Conservation (phyloP, 2,113 vertebrate genomes). For the Loxodonta africana region DNA sequence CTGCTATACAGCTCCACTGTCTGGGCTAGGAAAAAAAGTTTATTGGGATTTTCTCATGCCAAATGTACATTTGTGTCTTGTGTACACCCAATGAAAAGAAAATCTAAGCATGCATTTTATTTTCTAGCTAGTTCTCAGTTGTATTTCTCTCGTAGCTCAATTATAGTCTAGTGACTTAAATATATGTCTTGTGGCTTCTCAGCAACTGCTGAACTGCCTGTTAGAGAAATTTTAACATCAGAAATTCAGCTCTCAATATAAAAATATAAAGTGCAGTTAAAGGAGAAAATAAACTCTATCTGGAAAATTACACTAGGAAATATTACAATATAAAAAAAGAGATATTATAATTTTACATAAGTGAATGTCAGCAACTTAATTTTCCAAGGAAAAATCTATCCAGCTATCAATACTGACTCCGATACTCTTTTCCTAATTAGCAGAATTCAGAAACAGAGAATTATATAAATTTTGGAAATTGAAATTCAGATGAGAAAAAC, state of each 20-base stretch:
- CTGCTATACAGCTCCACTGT: slow-evolving; percentile 55
- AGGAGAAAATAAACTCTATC: background rate
- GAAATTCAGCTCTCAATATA: slow-evolving; percentile 42
- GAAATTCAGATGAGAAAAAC: slow-evolving; percentile 78
- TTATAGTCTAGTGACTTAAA: background rate
- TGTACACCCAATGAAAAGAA: slow-evolving; percentile 32
- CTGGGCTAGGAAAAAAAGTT: slow-evolving; percentile 16
- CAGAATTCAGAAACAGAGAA: slow-evolving; percentile 65
- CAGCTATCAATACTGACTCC: slow-evolving; percentile 65
- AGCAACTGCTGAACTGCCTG: slow-evolving; percentile 10
- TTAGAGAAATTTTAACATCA: slow-evolving; percentile 55
- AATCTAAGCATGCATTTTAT: slow-evolving; percentile 40
- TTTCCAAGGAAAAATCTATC: slow-evolving; percentile 51
- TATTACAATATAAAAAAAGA: background rate
- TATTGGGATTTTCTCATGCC: slow-evolving; percentile 48
- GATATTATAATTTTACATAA: background rate
- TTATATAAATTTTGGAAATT: slow-evolving; percentile 67
- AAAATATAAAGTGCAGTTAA: slow-evolving; percentile 67
- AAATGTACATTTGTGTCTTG: slow-evolving; percentile 28
- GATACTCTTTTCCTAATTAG: slow-evolving; percentile 73
- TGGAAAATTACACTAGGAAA: slow-evolving; percentile 34
- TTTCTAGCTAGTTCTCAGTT: background rate
- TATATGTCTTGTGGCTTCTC: background rate
- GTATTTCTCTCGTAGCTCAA: background rate
- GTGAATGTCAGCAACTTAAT: slow-evolving; percentile 55